Percentiles rank a stretch among this genome's conserved stretches.
Conservation (phyloP, 2,888 invertebrate species). For the Pasiphila rectangulata region DNA sequence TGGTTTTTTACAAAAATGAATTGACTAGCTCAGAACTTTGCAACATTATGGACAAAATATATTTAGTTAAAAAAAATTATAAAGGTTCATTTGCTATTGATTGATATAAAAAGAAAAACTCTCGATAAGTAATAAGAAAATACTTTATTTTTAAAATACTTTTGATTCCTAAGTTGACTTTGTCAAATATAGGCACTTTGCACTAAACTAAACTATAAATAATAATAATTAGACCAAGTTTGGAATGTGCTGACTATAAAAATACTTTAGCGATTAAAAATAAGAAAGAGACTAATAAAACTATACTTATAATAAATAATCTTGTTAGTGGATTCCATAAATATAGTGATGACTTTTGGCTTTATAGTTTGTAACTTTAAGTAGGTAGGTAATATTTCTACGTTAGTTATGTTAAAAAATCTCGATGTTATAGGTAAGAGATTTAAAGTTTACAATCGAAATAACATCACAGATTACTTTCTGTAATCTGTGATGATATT, state of each 20-base stretch:
- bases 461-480: too few relatives aligned
- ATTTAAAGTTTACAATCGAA: too few relatives aligned
- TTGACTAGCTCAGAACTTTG: too few relatives aligned
- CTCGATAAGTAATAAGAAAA: conserved; percentile 15
- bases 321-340: background rate
- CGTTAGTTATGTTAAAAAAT: background rate
- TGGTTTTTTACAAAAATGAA: too few relatives aligned
- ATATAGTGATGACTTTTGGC: background rate
- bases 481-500: too few relatives aligned
- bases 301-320: background rate
- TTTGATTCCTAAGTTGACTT: conserved; percentile 14
- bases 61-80: background rate
- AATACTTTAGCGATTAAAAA: background rate
- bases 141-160: conserved; percentile 24
- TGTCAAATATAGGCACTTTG: conserved; percentile 18
- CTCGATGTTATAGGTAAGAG: too few relatives aligned
- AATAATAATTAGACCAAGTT: background rate
- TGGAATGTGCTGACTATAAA: conserved; percentile 2
- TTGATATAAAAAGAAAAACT: conserved; percentile 7
- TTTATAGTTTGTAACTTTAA: background rate
- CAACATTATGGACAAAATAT: too few relatives aligned
- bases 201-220: conserved; percentile 4
- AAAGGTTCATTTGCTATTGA: too few relatives aligned
- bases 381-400: too few relatives aligned
- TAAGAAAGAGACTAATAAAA: background rate